A percentile compares a stretch with the other conserved stretches of the same genome.
These are phyloP conservation scores for Drosophila neoperkinsi DNA, from an alignment of 2,888 invertebrate genomes.

Conservation along the genomic window DNA sequence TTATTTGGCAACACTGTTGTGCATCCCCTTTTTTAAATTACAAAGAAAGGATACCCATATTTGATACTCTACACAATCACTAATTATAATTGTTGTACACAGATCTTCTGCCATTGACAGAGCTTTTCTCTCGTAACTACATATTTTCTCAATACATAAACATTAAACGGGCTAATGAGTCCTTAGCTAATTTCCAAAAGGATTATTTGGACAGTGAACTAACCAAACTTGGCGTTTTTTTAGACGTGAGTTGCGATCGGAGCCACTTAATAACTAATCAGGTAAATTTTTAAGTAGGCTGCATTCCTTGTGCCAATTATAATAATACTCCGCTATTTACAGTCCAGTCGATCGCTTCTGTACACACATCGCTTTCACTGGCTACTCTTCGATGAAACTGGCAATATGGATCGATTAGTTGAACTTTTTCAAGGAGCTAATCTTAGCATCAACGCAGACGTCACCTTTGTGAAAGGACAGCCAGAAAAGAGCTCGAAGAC, in stretches of 20 bases:
- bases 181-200: conserved; percentile 46
- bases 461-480: conserved; percentile 65
- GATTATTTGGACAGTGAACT: conserved; percentile 60
- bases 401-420: conserved; percentile 51
- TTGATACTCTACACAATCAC: neutral
- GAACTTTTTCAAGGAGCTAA: conserved; percentile 64
- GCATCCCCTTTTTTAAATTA: neutral
- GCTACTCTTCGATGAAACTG: conserved; percentile 71
- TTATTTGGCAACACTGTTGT: neutral
- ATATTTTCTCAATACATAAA: conserved; percentile 67
- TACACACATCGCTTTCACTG: conserved; percentile 75
- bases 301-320: neutral
- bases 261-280: conserved; percentile 63
- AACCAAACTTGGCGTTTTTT: conserved; percentile 69
- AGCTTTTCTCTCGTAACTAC: conserved; percentile 41
- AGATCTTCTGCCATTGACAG: conserved; percentile 58
- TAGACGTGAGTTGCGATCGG: conserved; percentile 76
- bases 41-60: neutral
- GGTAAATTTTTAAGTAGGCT: conserved; percentile 45
- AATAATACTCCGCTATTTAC: neutral
- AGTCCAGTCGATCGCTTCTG: conserved; percentile 72
- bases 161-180: conserved; percentile 27
- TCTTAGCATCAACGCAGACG: conserved; percentile 79
- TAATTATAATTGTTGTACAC: neutral
- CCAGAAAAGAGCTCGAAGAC: neutral